Percentiles rank a stretch among this genome's conserved stretches.
These are phyloP conservation scores for Metaphire vulgaris DNA, from an alignment of 1,140 invertebrate genomes.

Conservation along the genomic window DNA sequence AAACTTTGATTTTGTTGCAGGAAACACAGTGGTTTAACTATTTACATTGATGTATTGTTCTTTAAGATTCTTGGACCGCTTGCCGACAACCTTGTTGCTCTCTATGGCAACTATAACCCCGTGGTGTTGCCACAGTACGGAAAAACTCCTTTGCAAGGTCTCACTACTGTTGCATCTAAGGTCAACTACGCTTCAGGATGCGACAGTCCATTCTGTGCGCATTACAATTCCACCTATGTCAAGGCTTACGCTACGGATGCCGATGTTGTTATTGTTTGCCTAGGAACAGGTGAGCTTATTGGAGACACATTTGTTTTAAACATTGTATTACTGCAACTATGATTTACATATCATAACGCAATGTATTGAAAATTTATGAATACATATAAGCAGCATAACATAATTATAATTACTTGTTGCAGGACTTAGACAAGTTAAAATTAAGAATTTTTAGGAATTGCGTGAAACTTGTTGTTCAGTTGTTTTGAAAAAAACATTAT, in stretches of 20 bases:
- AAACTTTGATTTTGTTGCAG: too few species aligned
- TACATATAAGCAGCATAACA: too few species aligned
- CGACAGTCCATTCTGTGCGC: slow-evolving; percentile 33
- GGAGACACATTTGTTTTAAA: too few species aligned
- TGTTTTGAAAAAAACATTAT: too few species aligned
- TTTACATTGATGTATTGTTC: not conserved
- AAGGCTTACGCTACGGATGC: slow-evolving; percentile 10
- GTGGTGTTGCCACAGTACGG: slow-evolving; percentile 34
- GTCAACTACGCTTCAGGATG: slow-evolving; percentile 40
- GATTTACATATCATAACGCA: too few species aligned
- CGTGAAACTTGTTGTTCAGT: too few species aligned
- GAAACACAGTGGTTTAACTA: too few species aligned
- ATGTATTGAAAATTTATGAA: too few species aligned
- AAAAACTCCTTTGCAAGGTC: slow-evolving; percentile 38
- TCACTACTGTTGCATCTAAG: slow-evolving; percentile 32
- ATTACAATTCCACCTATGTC: slow-evolving; percentile 33
- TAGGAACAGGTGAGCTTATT: slow-evolving; percentile 27
- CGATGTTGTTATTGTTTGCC: slow-evolving; percentile 26
- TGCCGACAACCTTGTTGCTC: slow-evolving; percentile 42
- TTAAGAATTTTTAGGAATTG: too few species aligned
- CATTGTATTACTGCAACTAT: too few species aligned
- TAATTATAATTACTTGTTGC: too few species aligned
- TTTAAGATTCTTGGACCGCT: slow-evolving; percentile 43
- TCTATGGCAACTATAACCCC: slow-evolving; percentile 44
- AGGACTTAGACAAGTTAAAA: too few species aligned